Evolutionary conservation across 2,113 vertebrate genomes (phyloP).

Genomic region (Nestor notabilis): DNA sequence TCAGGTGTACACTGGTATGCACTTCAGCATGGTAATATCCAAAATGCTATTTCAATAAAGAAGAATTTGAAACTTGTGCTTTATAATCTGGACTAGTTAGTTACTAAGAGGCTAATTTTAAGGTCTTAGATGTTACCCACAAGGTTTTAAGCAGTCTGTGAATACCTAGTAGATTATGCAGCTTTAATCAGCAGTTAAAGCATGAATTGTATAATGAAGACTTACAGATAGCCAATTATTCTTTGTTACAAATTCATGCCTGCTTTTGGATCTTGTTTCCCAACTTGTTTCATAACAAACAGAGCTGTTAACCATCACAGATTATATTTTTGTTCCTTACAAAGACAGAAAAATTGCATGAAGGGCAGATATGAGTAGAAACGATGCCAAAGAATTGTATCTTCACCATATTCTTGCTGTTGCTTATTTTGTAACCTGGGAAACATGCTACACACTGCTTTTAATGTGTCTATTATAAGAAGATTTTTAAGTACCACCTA

Average conservation of each 20-base stretch:
- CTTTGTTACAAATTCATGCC: not conserved
- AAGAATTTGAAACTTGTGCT: not conserved
- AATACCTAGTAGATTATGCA: not conserved
- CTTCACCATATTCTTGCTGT: not conserved
- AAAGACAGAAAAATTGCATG: not conserved
- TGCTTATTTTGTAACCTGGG: not conserved
- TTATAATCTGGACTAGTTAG: not conserved
- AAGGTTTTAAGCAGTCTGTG: not conserved
- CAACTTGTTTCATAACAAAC: constrained; percentile 4
- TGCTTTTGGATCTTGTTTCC: not conserved
- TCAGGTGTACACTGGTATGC: not conserved
- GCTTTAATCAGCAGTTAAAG: not conserved
- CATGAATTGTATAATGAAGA: not conserved
- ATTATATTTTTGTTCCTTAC: not conserved
- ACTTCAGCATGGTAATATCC: not conserved
- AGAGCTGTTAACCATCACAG: not conserved
- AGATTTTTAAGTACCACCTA: not conserved
- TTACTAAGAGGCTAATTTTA: not conserved
- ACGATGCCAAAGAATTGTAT: not conserved
- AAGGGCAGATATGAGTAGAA: not conserved
- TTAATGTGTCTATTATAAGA: not conserved
- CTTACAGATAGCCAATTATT: not conserved
- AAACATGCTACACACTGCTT: not conserved
- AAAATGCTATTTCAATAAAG: not conserved
- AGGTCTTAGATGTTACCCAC: not conserved